Base-by-base conservation (phyloP, 1,140 invertebrate genomes). In the Anastrepha obliqua region DNA sequence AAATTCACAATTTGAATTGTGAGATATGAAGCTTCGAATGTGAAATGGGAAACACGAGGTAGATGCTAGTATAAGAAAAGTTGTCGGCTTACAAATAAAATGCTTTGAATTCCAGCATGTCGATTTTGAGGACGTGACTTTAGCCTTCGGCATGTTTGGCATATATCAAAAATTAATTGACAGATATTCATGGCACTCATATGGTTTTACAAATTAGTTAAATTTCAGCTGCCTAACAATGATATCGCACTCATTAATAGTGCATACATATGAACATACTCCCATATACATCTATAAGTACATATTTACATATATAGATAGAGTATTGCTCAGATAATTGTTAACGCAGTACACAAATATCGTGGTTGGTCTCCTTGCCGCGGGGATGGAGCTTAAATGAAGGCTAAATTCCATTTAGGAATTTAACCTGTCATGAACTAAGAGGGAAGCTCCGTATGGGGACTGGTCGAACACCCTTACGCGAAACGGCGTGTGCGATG, bases 121-220 rank as follows among this genome's bases (percentile, higher is more conserved):
- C 47, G 74, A 55, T 20, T 55, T 81, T 55, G 11, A 64, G 60
- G 78, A 88, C 85, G 87, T 88, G 87, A 88, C 87, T 86, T 88
- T 78, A 67, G n/a, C 67, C 67, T 74, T 3, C 13, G 29, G 44
- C 47, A 59, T 59, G 55, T 60, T 59, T 59, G 9, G 42, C 60
- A 87, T 85, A 60, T 85, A 51, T 87, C 67, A 88, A 78, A 81
- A 87, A 85, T 81, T 88, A 88, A 88, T 88, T 88, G 88, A 87
- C 88, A 88, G 86, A 47, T 39, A 64, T 64, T 20, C 2, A 64
- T 15, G 58, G 17, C 51, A 42, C 8, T 17, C 20, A 15, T 60
- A 29, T 70, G 74, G 6, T 9, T 29, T 81, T 51, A 51, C 44
- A 81, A 81, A 81, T 81, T 81, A 81, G 74, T 55, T 55, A 81